Conservation (phyloP, 2,113 vertebrate species). For the Eulacestoma nigropectus region DNA sequence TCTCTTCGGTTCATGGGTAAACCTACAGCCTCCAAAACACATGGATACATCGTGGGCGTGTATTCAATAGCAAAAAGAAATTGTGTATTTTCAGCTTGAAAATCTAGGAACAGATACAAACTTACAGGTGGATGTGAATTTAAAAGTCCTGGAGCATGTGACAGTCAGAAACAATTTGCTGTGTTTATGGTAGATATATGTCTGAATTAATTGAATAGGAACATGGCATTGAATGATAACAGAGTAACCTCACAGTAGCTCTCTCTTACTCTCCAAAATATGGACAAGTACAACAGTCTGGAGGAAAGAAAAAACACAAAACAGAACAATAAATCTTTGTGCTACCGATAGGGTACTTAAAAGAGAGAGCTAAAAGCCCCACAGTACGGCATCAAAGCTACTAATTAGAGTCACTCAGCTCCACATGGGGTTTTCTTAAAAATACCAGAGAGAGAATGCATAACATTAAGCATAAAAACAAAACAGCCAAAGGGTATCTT, state of each 20-base stretch:
- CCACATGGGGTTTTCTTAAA: background rate
- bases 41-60: rapidly evolving
- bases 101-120: background rate
- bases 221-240: background rate
- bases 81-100: background rate
- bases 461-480: background rate
- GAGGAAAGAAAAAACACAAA: background rate
- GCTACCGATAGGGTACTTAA: background rate
- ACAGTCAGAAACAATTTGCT: background rate
- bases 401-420: background rate
- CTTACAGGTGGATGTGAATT: background rate
- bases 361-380: background rate
- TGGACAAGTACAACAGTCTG: background rate
- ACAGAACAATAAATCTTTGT: background rate
- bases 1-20: background rate
- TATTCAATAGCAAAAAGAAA: background rate
- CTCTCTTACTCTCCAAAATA: background rate
- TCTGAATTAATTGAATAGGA: background rate
- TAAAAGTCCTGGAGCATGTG: background rate
- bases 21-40: background rate
- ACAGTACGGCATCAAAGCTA: background rate
- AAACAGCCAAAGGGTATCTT: background rate
- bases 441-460: background rate
- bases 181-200: background rate
- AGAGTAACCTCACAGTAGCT: background rate